Base-by-base conservation (phyloP, 1,140 invertebrate species). In the Hyposmocoma kahamanoa region DNA sequence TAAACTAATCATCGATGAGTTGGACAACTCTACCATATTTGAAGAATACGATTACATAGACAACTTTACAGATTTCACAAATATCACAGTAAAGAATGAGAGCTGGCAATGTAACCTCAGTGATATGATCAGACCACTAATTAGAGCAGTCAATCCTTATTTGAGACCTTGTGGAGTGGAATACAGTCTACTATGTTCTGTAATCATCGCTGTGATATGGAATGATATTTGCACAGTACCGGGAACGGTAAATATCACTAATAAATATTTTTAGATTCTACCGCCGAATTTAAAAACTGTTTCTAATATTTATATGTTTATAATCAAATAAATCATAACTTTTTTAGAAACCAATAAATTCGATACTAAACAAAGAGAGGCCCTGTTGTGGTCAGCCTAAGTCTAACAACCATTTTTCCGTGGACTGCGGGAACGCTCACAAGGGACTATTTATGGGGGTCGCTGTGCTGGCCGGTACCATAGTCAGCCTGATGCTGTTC, bases 111-210 rank as follows among this genome's bases (percentile, higher is more conserved):
- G 85, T 45, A 87, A 67, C 59, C 84, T 67, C 48, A 77, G 87
- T 3, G 85, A 90, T 56, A 89, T 92, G 55, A 90, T 92, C 56
- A 88, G 88, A 2, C 87, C 89, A 11, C 67, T 93, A 20, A 89
- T 92, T 9, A 83, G 90, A 58, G 87, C 88, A 47, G 89, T 90
- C 1, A 90, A 90, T 32, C 91, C 91, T 2, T 92, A 92, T 71
- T 80, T 93, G 34, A 90, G 91, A 61, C 91, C 92, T 1, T 92
- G 91, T 67, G 91, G 90, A n/a, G 91, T 93, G 32, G 91, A 93
- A 65, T 93, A 92, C 76, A 91, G 90, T 56, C 84, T 93, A n/a
- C 88, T 93, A 19, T 92, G 91, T 62, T 91, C 91, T 1, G 90
- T 91, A 45, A 91, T 89, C 41, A 83, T 91, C 28, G 87, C 87